Conservation (phyloP, 1,140 invertebrate species). For the Uloborus diversus region DNA sequence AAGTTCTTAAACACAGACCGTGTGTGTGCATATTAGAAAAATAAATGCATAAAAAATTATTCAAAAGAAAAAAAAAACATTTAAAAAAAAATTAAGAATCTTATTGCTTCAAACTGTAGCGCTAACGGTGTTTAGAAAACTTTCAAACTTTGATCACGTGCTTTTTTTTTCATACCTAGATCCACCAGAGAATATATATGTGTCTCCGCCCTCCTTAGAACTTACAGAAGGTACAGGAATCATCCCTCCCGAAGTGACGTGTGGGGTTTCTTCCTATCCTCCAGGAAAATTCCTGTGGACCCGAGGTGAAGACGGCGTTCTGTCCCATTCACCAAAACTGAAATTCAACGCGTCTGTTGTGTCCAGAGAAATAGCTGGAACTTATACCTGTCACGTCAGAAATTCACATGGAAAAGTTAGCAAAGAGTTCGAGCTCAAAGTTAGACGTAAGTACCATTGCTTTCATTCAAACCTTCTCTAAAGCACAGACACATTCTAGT, state of each 20-base stretch:
- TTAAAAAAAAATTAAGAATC: too few species aligned
- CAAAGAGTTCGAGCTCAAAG: constrained; percentile 75
- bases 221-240: constrained; percentile 82
- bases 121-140: too few species aligned
- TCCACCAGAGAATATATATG: constrained; percentile 84
- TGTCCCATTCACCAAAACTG: constrained; percentile 41
- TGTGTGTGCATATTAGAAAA: too few species aligned
- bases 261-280: constrained; percentile 78
- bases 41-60: too few species aligned
- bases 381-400: constrained; percentile 78
- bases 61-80: too few species aligned
- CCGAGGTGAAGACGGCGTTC: constrained; percentile 18
- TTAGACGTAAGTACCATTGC: constrained; percentile 77
- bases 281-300: constrained; percentile 61
- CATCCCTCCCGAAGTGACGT: constrained; percentile 76
- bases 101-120: too few species aligned
- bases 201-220: constrained; percentile 75
- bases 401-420: constrained; percentile 78
- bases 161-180: too few species aligned
- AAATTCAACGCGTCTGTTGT: constrained; percentile 71
- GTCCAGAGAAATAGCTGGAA: constrained; percentile 72
- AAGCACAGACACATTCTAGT: too few species aligned
- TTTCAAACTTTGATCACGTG: too few species aligned
- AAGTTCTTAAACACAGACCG: too few species aligned
- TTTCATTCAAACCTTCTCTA: background rate